A percentile compares a stretch with the other conserved stretches of the same genome.
Conservation (phyloP, 2,888 invertebrate species). For the Lepidocyrtinus sp. region DNA sequence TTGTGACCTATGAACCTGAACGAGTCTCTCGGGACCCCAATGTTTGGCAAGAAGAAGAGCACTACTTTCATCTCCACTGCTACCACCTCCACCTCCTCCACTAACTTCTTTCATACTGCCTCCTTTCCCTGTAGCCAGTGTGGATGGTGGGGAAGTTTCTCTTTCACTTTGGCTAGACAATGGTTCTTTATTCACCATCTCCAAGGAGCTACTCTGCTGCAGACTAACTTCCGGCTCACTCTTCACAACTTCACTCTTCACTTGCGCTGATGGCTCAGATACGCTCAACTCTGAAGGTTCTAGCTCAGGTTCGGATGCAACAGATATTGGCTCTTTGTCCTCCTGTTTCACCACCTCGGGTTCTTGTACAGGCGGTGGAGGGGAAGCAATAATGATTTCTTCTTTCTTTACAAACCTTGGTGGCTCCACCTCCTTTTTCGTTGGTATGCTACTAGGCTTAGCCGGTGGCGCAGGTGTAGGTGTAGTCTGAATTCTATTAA, state of each 20-base stretch:
- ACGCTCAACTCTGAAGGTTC: slow-evolving; percentile 19
- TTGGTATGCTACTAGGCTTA: too few relatives aligned
- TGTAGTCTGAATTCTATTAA: slow-evolving; percentile 49
- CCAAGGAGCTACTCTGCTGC: slow-evolving; percentile 43
- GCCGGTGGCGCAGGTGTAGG: slow-evolving; percentile 18
- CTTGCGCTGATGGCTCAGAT: slow-evolving; percentile 39
- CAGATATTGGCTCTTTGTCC: slow-evolving; percentile 20
- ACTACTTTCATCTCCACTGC: slow-evolving; percentile 64
- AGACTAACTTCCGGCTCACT: slow-evolving; percentile 47
- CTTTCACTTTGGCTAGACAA: slow-evolving; percentile 43
- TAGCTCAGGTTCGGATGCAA: slow-evolving; percentile 32
- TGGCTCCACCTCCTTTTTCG: too few relatives aligned
- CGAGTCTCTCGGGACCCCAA: slow-evolving; percentile 87
- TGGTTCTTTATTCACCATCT: slow-evolving; percentile 48
- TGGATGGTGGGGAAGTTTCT: slow-evolving; percentile 45
- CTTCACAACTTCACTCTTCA: slow-evolving; percentile 27
- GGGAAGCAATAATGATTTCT: not conserved
- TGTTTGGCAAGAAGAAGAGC: slow-evolving; percentile 78
- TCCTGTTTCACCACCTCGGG: too few relatives aligned
- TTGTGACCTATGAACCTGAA: slow-evolving; percentile 81
- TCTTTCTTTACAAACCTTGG: too few relatives aligned
- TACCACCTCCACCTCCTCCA: slow-evolving; percentile 49
- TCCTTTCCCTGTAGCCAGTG: slow-evolving; percentile 35
- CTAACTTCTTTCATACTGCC: slow-evolving; percentile 8
- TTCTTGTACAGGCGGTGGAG: slow-evolving; percentile 1